These are phyloP conservation scores for Actenoides hombroni DNA, from an alignment of 2,113 vertebrate species.

Conservation along the genomic window DNA sequence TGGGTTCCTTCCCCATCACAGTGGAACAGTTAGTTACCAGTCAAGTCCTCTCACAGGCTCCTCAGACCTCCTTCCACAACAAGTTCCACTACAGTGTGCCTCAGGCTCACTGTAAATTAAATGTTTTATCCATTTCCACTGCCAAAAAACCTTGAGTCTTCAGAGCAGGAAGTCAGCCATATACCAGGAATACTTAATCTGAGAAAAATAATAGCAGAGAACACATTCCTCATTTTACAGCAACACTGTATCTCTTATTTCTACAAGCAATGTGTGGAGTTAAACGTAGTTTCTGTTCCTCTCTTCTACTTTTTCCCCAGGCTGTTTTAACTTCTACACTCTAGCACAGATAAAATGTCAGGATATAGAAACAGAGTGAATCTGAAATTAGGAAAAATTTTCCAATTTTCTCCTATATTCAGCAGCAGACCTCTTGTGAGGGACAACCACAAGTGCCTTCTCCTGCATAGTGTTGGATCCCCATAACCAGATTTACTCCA, in stretches of 20 bases:
- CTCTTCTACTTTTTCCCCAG: not conserved
- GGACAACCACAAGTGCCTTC: not conserved
- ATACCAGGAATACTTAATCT: not conserved
- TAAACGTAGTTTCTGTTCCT: not conserved
- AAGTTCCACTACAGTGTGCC: not conserved
- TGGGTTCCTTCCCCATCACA: not conserved
- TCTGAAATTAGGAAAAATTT: not conserved
- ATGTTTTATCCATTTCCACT: not conserved
- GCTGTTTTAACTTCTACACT: not conserved
- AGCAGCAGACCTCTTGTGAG: not conserved
- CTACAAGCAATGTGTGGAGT: not conserved
- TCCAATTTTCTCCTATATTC: not conserved
- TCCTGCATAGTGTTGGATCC: not conserved
- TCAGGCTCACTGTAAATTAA: not conserved
- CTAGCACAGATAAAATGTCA: not conserved
- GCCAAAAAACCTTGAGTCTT: not conserved
- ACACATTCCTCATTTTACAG: not conserved
- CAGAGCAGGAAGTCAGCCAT: not conserved
- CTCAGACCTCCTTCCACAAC: not conserved
- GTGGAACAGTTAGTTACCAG: not conserved
- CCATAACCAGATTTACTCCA: not conserved
- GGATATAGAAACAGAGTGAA: not conserved
- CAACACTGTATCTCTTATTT: not conserved
- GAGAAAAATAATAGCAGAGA: not conserved
- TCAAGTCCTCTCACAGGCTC: not conserved